Evolutionary conservation across 2,113 vertebrate genomes (phyloP).

Genomic region (Bubo bubo): DNA sequence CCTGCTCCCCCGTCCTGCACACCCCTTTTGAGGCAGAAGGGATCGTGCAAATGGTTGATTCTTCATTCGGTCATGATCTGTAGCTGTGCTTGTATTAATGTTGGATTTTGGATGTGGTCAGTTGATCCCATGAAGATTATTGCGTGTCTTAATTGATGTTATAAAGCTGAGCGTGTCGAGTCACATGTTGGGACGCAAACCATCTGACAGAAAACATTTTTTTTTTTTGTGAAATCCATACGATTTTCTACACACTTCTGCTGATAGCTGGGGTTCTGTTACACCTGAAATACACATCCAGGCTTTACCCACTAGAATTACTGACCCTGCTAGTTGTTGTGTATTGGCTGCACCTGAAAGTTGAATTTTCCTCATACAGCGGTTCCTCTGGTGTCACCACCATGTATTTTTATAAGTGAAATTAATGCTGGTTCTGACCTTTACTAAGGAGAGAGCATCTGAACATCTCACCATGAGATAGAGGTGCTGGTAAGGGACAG

Average conservation of each 20-base stretch:
- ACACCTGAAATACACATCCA: too few relatives aligned
- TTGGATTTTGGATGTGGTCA: not conserved
- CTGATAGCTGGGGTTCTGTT: not conserved
- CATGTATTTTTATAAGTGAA: not conserved
- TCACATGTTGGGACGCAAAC: not conserved
- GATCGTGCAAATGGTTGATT: not conserved
- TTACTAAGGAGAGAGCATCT: not conserved
- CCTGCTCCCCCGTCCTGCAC: not conserved
- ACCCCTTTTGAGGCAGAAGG: fast-evolving
- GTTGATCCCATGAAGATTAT: not conserved
- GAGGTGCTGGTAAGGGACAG: not conserved
- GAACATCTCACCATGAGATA: not conserved
- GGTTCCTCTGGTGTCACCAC: not conserved
- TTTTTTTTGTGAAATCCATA: not conserved
- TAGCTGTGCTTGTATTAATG: not conserved
- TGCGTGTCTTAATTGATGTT: not conserved
- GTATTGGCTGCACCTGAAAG: not conserved
- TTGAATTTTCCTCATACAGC: not conserved
- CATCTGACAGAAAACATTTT: not conserved
- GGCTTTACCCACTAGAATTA: not conserved
- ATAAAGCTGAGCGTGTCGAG: not conserved
- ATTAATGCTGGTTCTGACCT: not conserved
- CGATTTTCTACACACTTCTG: not conserved
- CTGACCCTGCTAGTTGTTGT: not conserved
- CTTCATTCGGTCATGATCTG: not conserved